Evolutionary conservation across 2,797 vertebrate species (phyloP).

Genomic region (Manis javanica): DNA sequence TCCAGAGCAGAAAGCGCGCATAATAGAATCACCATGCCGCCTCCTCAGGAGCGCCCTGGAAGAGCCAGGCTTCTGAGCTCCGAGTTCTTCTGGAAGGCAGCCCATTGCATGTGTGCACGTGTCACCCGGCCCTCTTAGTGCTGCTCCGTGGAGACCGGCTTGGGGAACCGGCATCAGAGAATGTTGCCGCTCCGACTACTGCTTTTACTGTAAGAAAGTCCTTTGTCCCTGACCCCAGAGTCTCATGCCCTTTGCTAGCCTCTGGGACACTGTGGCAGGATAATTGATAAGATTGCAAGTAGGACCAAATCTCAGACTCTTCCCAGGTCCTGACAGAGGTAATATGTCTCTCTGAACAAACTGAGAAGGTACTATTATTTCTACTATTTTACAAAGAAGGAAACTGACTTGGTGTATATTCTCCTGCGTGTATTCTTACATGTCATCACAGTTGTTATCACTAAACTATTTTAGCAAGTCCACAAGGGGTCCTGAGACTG

Average conservation of each 20-base stretch:
- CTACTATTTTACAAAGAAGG: not conserved
- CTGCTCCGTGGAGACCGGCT: not conserved
- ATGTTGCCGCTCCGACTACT: not conserved
- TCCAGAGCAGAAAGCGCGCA: not conserved
- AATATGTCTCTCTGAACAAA: not conserved
- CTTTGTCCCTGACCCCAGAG: not conserved
- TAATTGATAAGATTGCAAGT: not conserved
- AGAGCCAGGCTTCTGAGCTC: not conserved
- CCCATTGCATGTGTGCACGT: fast-evolving
- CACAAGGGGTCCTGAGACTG: not conserved
- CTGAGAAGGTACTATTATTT: not conserved
- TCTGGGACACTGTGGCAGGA: not conserved
- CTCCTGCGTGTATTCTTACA: not conserved
- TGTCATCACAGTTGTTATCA: not conserved
- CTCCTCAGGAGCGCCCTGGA: not conserved
- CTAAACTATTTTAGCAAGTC: not conserved
- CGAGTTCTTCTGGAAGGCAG: not conserved
- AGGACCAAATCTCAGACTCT: not conserved
- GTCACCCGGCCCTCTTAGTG: not conserved
- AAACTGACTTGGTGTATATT: not conserved
- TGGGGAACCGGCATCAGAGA: not conserved
- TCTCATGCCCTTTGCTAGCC: not conserved
- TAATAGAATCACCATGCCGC: not conserved
- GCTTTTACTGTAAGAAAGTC: not conserved
- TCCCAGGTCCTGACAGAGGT: not conserved